Evolutionary conservation across 2,888 invertebrate genomes (phyloP).

Genomic region (Nephrotoma guestfalica): DNA sequence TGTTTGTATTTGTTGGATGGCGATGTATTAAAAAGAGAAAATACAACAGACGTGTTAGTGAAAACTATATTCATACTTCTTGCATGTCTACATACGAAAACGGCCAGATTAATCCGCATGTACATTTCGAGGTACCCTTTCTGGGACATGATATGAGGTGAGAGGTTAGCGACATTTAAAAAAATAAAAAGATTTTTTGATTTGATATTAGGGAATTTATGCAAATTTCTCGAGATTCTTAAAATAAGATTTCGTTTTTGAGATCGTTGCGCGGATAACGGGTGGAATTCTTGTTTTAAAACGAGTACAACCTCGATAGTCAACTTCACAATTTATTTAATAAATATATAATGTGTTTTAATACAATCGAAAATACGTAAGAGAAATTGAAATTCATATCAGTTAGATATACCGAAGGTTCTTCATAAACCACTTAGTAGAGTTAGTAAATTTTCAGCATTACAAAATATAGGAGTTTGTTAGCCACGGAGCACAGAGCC

Average conservation of each 20-base stretch:
- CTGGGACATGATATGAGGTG: not conserved
- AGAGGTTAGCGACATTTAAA: not conserved
- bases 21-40: not conserved
- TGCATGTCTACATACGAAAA: not conserved
- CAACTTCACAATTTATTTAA: not conserved
- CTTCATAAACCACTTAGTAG: too few species aligned
- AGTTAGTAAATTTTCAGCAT: too few species aligned
- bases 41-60: not conserved
- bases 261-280: not conserved
- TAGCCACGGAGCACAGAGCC: too few species aligned
- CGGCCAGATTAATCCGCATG: not conserved
- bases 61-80: not conserved
- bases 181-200: not conserved
- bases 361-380: too few species aligned
- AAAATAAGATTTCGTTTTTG: not conserved
- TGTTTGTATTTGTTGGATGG: not conserved
- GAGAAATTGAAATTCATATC: too few species aligned
- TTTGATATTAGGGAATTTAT: not conserved
- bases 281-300: not conserved
- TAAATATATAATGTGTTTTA: too few species aligned
- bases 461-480: too few species aligned
- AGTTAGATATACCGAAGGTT: too few species aligned
- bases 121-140: not conserved
- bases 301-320: not conserved
- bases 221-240: not conserved